Conservation (phyloP, 2,797 vertebrate genomes). For the Eidolon dupreanum region DNA sequence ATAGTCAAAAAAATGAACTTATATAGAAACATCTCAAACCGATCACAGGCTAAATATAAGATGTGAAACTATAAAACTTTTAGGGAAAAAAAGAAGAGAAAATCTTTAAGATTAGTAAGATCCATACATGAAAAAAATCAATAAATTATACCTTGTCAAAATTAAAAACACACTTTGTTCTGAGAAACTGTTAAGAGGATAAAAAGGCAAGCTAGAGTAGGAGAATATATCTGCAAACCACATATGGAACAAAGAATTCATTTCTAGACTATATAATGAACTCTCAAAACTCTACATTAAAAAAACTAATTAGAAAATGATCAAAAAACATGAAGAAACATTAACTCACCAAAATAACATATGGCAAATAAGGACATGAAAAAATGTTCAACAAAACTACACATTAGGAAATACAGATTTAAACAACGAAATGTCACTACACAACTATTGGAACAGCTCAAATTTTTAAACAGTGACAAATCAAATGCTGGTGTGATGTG, state of each 20-base stretch:
- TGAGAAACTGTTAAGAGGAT: neutral
- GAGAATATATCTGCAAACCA: neutral
- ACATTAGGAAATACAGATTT: neutral
- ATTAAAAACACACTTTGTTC: neutral
- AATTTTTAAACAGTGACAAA: neutral
- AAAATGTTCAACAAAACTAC: neutral
- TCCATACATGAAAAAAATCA: neutral
- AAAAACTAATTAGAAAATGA: neutral
- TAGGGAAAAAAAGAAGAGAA: neutral
- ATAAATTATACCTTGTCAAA: neutral
- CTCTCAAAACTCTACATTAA: neutral
- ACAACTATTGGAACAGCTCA: neutral
- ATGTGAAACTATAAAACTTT: neutral
- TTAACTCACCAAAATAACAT: neutral
- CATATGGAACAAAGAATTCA: neutral
- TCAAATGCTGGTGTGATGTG: neutral
- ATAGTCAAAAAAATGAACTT: neutral
- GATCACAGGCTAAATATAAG: neutral
- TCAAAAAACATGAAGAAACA: neutral
- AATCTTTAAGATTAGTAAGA: neutral
- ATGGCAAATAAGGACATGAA: neutral
- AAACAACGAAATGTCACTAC: neutral
- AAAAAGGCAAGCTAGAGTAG: neutral
- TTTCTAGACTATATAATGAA: neutral
- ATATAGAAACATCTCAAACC: neutral